These are phyloP conservation scores for Octodon degus DNA, from an alignment of 2,113 vertebrate genomes.

Conservation along the genomic window DNA sequence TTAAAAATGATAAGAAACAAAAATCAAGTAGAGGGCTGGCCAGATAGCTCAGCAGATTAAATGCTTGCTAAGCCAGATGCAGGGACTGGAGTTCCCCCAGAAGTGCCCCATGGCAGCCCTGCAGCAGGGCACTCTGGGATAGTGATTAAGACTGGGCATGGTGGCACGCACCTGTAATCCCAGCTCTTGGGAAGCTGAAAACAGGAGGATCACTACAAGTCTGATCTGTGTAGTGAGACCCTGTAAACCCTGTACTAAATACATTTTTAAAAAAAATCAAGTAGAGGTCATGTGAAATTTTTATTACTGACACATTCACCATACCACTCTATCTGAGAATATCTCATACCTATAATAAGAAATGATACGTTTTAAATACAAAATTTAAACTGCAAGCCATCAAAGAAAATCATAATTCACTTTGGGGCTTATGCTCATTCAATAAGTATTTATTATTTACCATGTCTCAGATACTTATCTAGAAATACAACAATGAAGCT, in stretches of 20 bases:
- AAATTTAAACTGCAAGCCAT: slow-evolving; percentile 31
- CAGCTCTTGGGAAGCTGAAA: no score
- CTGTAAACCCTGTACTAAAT: no score
- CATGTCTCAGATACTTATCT: neutral
- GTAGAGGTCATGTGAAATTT: neutral
- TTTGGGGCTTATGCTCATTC: neutral
- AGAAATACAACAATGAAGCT: neutral
- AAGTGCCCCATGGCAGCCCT: no score
- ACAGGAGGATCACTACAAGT: no score
- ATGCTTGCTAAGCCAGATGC: no score
- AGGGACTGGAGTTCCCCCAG: no score
- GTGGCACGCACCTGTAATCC: no score
- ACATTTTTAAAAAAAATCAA: neutral
- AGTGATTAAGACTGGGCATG: no score
- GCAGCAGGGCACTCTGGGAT: no score
- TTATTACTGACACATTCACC: slow-evolving; percentile 29
- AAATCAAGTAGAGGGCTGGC: neutral
- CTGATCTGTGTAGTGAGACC: no score
- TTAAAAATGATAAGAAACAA: slow-evolving; percentile 25
- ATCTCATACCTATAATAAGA: neutral
- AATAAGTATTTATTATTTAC: neutral
- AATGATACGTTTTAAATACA: neutral
- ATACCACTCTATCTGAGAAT: neutral
- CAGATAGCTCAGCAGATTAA: no score
- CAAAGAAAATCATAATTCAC: neutral